Base-by-base conservation (phyloP, 2,888 invertebrate genomes). In the Euzetes globulus region DNA sequence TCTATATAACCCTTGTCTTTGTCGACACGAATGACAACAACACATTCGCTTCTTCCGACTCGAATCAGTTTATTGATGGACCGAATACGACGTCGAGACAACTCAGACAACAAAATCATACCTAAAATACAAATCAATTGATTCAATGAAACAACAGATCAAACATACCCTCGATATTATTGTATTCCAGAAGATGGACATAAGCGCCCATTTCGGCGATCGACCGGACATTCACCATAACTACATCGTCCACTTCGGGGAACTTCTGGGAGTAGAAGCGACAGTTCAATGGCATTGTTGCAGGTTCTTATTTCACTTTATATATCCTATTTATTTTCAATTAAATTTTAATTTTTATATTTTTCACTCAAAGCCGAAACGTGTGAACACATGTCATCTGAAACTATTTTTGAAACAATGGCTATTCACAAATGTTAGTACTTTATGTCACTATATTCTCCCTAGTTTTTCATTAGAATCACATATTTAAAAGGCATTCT, bases 1-100 rank as follows among this genome's bases (percentile, higher is more conserved):
- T 99, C 99, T 83, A 99, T 99, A 84, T 99, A 99, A 88, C 98
- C 99, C 88, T 99, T 99, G 81, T 99, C 97, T 86, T 97, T 96
- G 83, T 99, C 99, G 27, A 99, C 99, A 85, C 99, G 81, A 83
- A 99, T 98, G 75, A 99, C 99, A 68, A 99, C 97, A 19, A 99
- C 99, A 33, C 97, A 98, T 84, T 99, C 99, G 72, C 93, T 97
- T 85, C 98, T 92, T 60, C 99, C 99, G 72, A 99, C 96, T 79
- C 98, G 88, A 82, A 99, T 98, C 80, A 99, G 86, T 87, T 99
- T 99, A 85, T 99, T 99, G 82, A 99, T 98, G 75, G 99, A 99
- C 78, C 99, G 88, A 80, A 99, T 99, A 87, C 99, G 94, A 85
- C 99, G 88, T 82, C 99, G 88, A 5, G 98, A 99, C 86, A 99